phyloP scores from a whole-genome alignment of 2,113 vertebrate species.

The Columba livia region DNA sequence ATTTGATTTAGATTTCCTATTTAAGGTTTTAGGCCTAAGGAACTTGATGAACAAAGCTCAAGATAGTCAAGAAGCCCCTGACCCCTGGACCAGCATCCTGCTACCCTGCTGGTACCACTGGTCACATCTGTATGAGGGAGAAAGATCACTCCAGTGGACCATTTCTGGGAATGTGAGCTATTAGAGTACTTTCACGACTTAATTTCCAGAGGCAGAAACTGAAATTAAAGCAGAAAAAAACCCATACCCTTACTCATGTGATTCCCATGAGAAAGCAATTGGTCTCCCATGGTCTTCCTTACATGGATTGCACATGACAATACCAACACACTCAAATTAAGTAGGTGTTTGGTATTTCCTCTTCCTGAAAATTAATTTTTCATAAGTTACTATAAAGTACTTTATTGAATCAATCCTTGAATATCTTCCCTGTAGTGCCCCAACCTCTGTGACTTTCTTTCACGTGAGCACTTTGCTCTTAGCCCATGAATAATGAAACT shows the following conservation, averaged over 20 bases:
- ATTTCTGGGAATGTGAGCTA: background rate
- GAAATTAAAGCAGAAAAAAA: conserved; percentile 9
- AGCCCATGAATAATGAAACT: conserved; percentile 45
- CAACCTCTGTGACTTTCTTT: background rate
- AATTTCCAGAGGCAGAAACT: background rate
- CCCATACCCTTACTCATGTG: background rate
- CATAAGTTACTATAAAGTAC: conserved; percentile 23
- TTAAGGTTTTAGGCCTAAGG: background rate
- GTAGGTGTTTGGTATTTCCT: background rate
- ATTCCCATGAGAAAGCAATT: conserved; percentile 11
- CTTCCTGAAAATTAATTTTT: conserved; percentile 50
- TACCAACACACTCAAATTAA: background rate
- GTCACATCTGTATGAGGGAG: fast-evolving
- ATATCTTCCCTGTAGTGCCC: background rate
- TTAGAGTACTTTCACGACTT: background rate
- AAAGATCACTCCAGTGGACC: background rate
- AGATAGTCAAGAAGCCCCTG: background rate
- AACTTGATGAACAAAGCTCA: background rate
- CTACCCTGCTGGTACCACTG: background rate
- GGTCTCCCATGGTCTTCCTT: background rate
- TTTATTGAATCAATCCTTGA: conserved; percentile 8
- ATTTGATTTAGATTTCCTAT: background rate
- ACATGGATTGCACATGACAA: background rate
- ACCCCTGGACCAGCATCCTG: background rate
- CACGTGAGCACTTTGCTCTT: background rate